These are phyloP conservation scores for Gymnocypris eckloni DNA, from an alignment of 2,797 vertebrate species.

Conservation along the genomic window DNA sequence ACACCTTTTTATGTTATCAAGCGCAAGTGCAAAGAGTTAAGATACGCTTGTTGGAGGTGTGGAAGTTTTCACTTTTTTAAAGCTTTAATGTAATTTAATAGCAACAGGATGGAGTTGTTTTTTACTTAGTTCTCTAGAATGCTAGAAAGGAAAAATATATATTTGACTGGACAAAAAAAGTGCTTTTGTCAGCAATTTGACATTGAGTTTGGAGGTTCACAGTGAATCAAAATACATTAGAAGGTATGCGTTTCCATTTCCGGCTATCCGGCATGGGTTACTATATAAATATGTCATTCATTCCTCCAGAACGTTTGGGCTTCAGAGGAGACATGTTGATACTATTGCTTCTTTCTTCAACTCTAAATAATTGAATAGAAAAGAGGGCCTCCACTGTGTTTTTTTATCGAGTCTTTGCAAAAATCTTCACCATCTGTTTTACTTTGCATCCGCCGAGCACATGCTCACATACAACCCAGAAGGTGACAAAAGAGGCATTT, in stretches of 20 bases:
- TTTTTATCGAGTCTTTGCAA: conserved; percentile 75
- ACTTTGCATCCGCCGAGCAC: conserved; percentile 47
- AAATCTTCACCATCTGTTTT: conserved; percentile 72
- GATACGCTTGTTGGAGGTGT: conserved; percentile 73
- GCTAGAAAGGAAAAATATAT: conserved; percentile 60
- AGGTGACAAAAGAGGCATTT: conserved; percentile 69
- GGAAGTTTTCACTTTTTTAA: conserved; percentile 72
- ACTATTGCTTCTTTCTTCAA: conserved; percentile 72
- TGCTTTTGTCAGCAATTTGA: conserved; percentile 69
- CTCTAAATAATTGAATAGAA: conserved; percentile 83
- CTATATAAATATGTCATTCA: conserved; percentile 79
- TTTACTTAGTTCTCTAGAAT: conserved; percentile 47
- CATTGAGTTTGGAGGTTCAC: conserved; percentile 59
- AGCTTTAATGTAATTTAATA: conserved; percentile 83
- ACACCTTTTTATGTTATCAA: conserved; percentile 82
- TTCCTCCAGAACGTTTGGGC: conserved; percentile 69
- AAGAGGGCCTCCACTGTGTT: conserved; percentile 77
- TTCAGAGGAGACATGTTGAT: conserved; percentile 74
- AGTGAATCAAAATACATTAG: conserved; percentile 68
- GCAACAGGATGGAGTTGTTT: conserved; percentile 58
- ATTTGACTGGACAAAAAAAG: conserved; percentile 67
- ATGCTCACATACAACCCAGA: conserved; percentile 37
- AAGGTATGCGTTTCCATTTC: conserved; percentile 79
- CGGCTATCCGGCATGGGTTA: conserved; percentile 75
- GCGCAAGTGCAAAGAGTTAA: conserved; percentile 75